Evolutionary conservation across 2,113 vertebrate genomes (phyloP), one percentile per base, ranked within the genome.

Genomic region (Burhinus oedicnemus): DNA sequence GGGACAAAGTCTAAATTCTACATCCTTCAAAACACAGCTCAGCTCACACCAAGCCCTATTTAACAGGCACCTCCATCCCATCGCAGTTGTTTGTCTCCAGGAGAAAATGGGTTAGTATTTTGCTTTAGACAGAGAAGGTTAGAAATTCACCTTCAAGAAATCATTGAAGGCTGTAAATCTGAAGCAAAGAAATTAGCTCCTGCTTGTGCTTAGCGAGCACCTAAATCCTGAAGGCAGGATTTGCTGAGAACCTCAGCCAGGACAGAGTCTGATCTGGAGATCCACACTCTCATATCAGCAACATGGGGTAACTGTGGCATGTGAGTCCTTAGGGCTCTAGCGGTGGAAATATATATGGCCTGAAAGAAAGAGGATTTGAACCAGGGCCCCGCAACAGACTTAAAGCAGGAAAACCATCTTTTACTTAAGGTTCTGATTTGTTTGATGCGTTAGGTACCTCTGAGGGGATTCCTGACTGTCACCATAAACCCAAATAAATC

Each of bases 241-340:
- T 51, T 74, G 49, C 70, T 2, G 2, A 8, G 51, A 54, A 58
- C 45, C 75, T 86, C 52, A 23, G 49, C 61, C 57, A 36, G 82
- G 66, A n/a, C 2, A 4, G 38, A 3, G 15, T 9, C 62, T 9
- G 64, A 20, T 5, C 8, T 5, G 0, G 12, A 42, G 42, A 58
- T 49, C 51, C 25, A 2, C 8, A 19, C 40, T 69, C 21, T 58
- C 1, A 0, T 19, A 21, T 10, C 7, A 0, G 27, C 70, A 85
- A 2, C 4, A 1, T 0, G 0, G n/a, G 74, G 51, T 44, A 81
- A 6, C 1, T 13, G 6, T 0, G 0, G 44, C 4, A 1, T 47
- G 47, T 16, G 27, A 45, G 62, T 74, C 60, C 45, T 71, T 40
- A 9, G 54, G 40, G 34, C 71, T 66, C 12, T 22, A 16, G n/a